Base-by-base conservation (phyloP, 64 coral and sea anemone species). In the Actinia tenebrosa region DNA sequence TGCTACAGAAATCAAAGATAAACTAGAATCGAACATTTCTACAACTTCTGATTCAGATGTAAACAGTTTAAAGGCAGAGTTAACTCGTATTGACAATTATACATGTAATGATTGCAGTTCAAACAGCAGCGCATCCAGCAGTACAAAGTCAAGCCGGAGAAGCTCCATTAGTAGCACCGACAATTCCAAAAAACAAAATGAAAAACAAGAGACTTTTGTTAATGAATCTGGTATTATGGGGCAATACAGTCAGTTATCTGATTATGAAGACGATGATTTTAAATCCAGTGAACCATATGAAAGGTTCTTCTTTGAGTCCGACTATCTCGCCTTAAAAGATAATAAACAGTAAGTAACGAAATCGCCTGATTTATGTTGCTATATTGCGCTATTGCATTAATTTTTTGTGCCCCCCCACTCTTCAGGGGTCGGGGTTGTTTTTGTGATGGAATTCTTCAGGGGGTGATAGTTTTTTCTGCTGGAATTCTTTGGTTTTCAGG, bases 221-320 rank as follows among this genome's bases (percentile, higher is more conserved):
- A n/a, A 42, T 2, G 69, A 75, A 42, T 13, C 13, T 75, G 69
- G 9, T 3, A 2, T 27, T 42, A 30, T 26, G 10, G 69, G 69
- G 26, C 69, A 30, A 75, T n/a, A 75, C 13, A 30, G 20, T 75
- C 69, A 75, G 26, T 15, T 42, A 18, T 75, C 69, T 75, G 69
- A 75, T 42, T 43, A 62, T 69, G 90, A 88, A 89, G 88, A 95
- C 45, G 88, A 88, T 75, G 72, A 79, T 56, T 88, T 87, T 53
- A 56, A 61, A 85, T 84, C 89, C 44, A 60, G 44, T 55, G 97
- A 91, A 79, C 25, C 79, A 45, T 95, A 87, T 56, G 90, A 95
- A 77, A 88, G 88, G 15, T 99, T 95, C 53, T 99, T 95, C 56
- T 99, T 99, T 93, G 97, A 99, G 81, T 99, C 97, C 16, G 97